Evolutionary conservation across 2,888 invertebrate species (phyloP), one percentile per base, ranked within the genome.

Genomic region (Epistrophe grossulariae): DNA sequence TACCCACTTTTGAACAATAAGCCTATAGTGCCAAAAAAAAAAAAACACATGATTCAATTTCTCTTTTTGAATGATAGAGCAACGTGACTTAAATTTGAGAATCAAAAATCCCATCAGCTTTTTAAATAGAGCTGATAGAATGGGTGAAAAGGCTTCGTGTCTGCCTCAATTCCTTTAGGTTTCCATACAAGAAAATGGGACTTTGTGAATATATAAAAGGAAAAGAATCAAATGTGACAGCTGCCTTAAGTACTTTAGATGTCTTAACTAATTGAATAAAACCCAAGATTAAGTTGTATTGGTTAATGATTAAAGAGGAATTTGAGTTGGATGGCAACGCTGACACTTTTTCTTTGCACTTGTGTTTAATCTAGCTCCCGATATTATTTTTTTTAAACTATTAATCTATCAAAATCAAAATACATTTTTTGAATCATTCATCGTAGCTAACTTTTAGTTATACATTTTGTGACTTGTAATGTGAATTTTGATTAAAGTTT

Each of bases 1-100:
- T 55, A 24, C 19, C 19, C 10, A 19, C 28, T 28, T 55, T 55
- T 15, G 15, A 28, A 55, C 24, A 55, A 55, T 15, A 55, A 55
- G 7, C 24, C 52, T 13, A 7, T 4, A 10, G 28, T 11, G 28
- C 52, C 52, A 55, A 55, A 52, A n/a, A n/a, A n/a, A n/a, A n/a
- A n/a, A n/a, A 24, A 82, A 72, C 59, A 78, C 72, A 82, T 78
- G 77, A 64, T 59, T 66, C 31, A 55, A 68, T 72, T 17, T 17
- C 35, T 59, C 10, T 43, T 68, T 43, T 68, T 2, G 17, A 17
- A 24, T 19, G 73, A 62, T 55, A 59, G 3, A 24, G 62, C 83
- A 79, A 73, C 79, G 83, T 84, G 83, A 84, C 79, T 70, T 55
- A 74, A 79, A 68, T 84, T 62, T 17, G 28, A 72, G 19, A 24